Conservation (phyloP, 2,888 invertebrate species). For the Luperina nickerlii region DNA sequence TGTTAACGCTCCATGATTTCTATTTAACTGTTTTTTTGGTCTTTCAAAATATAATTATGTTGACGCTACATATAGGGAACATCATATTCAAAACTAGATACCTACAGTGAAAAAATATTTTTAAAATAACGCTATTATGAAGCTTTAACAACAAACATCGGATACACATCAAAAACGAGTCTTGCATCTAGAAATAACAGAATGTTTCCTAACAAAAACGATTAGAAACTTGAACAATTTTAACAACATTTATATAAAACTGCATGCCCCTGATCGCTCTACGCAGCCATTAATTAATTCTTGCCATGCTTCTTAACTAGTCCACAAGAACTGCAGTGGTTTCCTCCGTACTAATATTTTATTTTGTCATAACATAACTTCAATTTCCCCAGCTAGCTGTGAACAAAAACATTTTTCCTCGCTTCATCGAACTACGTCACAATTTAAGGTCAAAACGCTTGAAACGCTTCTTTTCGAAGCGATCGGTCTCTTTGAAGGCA, state of each 20-base stretch:
- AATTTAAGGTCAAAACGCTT: constrained; percentile 41
- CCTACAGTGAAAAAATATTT: no score
- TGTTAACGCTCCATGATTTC: neutral
- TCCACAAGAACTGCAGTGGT: neutral
- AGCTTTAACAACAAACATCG: neutral
- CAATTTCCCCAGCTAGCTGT: neutral
- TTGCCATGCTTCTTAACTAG: neutral
- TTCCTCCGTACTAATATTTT: neutral
- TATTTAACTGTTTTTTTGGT: neutral
- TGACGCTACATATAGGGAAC: no score
- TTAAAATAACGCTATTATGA: neutral
- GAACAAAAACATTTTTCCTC: neutral
- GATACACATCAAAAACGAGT: neutral
- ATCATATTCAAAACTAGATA: neutral
- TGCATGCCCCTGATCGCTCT: neutral
- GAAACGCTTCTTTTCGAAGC: constrained; percentile 4
- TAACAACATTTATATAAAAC: neutral
- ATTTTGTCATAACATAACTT: neutral
- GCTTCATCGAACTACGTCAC: constrained; percentile 23
- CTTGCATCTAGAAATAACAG: neutral
- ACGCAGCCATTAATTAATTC: neutral
- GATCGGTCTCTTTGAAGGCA: constrained; percentile 3
- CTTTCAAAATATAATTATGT: neutral
- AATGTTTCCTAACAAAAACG: neutral
- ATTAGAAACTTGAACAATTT: neutral